Base-by-base conservation (phyloP, 2,888 invertebrate genomes). In the Rhagonycha lutea region DNA sequence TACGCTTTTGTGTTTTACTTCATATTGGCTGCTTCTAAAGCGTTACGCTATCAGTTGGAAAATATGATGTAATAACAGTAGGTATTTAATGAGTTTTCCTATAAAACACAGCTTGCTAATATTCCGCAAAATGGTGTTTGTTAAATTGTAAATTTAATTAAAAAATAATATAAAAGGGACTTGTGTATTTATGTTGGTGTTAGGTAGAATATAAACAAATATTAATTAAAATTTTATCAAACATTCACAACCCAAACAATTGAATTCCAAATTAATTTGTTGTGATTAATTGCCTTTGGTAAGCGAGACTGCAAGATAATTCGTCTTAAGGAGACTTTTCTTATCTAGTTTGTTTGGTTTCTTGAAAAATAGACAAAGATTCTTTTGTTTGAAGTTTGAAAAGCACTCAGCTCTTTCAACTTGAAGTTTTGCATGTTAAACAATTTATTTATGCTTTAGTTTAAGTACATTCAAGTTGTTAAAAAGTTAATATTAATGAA, bases 181-280 rank as follows among this genome's bases (percentile, higher is more conserved):
- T 65, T 65, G n/a, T 65, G 63, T 24, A 65, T 26, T 65, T 65
- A 65, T 24, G 24, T 47, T 7, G 47, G 47, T 24, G 24, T 65
- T 65, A 65, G 18, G 32, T 29, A 67, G 28, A 62, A 70, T 26
- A 65, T 65, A 24, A 60, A 72, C 71, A 72, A 72, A 65, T 47
- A 72, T 72, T 67, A 72, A 72, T 67, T 72, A 72, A 72, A 72
- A 65, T 72, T 72, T 63, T 73, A 73, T 65, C 69, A 62, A 61
- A 62, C 69, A 69, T 29, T 69, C 69, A 32, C 29, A 73, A 73
- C 29, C 69, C 63, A 68, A 68, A 73, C 62, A 75, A 73, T 73
- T 73, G 67, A 76, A 76, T 73, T 28, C 24, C 69, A 60, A 68
- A 70, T 72, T 74, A 69, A 72, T 67, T 67, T 72, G 71, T 72